Evolutionary conservation across 2,113 vertebrate species (phyloP).

Genomic region (Archocentrus centrarchus): DNA sequence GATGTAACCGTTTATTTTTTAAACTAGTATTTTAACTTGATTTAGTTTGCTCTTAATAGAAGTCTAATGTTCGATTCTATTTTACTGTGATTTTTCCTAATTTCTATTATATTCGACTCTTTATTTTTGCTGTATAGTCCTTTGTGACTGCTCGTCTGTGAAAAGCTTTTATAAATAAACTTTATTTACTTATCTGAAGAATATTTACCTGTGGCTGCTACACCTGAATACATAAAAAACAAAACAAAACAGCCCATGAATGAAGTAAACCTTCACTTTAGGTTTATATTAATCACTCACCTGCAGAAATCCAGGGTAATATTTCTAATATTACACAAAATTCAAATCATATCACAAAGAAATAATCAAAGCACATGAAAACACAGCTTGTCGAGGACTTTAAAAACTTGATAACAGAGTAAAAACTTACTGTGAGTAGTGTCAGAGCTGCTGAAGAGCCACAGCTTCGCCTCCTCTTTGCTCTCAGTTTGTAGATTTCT

Average conservation of each 20-base stretch:
- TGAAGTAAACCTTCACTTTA: neutral
- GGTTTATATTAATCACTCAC: neutral
- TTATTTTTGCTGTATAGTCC: too few species aligned
- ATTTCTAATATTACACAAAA: neutral
- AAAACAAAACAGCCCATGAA: fast-evolving
- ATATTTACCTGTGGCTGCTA: neutral
- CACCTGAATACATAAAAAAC: neutral
- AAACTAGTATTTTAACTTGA: too few species aligned
- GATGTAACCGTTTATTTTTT: too few species aligned
- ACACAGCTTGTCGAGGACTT: neutral
- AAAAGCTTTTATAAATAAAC: neutral
- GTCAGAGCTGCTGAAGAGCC: constrained; percentile 7
- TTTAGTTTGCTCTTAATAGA: too few species aligned
- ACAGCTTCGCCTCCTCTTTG: constrained; percentile 18
- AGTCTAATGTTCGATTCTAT: fast-evolving
- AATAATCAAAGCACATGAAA: neutral
- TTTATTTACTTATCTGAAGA: neutral
- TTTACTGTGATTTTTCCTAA: neutral
- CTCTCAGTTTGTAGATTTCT: neutral
- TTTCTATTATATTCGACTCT: neutral
- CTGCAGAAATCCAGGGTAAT: neutral
- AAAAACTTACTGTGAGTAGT: constrained; percentile 41
- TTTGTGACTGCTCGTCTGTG: neutral
- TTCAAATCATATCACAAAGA: neutral
- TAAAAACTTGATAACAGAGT: neutral